Evolutionary conservation across 2,113 vertebrate genomes (phyloP), one percentile per base, ranked within the genome.

Genomic region (Mormyrus iriodes): DNA sequence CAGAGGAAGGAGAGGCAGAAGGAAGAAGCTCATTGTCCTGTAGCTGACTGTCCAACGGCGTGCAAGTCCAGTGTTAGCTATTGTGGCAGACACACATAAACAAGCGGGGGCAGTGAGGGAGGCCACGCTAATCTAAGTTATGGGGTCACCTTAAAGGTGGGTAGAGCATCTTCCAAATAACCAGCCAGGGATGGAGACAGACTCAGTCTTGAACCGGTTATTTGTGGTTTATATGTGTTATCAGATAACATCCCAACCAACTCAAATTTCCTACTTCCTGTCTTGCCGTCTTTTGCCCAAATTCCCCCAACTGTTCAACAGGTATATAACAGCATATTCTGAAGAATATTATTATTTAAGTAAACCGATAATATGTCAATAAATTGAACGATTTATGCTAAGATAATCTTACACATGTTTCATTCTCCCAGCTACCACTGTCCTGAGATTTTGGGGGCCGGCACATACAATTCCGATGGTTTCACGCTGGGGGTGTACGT

Each of bases 11-110:
- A 17, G 48, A 87, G 51, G 79, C 85, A 90, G 51, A 85, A 42
- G 58, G 88, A 90, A 49, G 88, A 89, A 86, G 88, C 89, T 91
- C 24, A 21, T 73, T 88, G 53, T 65, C 82, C 31, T 17, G 17
- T 12, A 65, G 44, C 19, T 24, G n/a, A 51, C 55, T 21, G 55
- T n/a, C 83, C 91, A 93, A 91, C 93, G 85, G 69, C 88, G 93
- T 12, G 27, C 31, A 85, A 61, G 55, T 84, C 35, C 79, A 39
- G 79, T 27, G 24, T 89, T 85, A 85, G 48, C 8, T 61, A 58
- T n/a, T 89, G 87, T 89, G 91, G 87, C 89, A 90, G 48, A 90
- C 51, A 88, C 13, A 46, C 17, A 27, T 15, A 17, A n/a, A 65
- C 39, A 49, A 15, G n/a, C 24, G 46, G 24, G 15, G 31, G 31